Evolutionary conservation across 2,888 invertebrate genomes (phyloP).

Genomic region (Timema podura): DNA sequence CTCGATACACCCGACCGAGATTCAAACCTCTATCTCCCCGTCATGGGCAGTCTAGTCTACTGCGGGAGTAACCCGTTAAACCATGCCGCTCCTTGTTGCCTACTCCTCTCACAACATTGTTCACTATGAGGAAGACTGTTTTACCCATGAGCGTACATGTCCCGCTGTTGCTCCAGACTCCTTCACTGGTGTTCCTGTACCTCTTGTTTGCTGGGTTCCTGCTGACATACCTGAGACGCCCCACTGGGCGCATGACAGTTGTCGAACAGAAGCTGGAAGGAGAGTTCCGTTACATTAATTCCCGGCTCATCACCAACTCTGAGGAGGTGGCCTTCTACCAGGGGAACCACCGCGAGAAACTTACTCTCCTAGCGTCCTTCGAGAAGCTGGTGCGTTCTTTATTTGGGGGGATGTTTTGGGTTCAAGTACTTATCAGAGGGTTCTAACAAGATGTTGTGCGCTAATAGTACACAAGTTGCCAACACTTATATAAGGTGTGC

Average conservation of each 20-base stretch:
- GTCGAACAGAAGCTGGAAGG: conserved; percentile 97
- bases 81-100: too few relatives aligned
- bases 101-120: too few relatives aligned
- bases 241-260: conserved; percentile 86
- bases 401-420: neutral
- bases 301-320: conserved; percentile 92
- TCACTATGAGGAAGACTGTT: too few relatives aligned
- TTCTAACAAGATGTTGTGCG: neutral
- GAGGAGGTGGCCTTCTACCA: conserved; percentile 74
- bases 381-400: conserved; percentile 62
- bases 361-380: conserved; percentile 83
- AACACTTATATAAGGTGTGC: too few relatives aligned
- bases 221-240: conserved; percentile 80
- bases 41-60: too few relatives aligned
- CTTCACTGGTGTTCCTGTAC: conserved; percentile 82
- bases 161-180: conserved; percentile 61
- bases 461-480: too few relatives aligned
- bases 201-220: conserved; percentile 80
- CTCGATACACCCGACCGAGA: too few relatives aligned
- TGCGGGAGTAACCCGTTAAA: too few relatives aligned
- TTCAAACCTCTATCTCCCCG: too few relatives aligned
- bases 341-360: conserved; percentile 70
- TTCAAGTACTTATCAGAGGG: neutral
- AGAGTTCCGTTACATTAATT: conserved; percentile 95
- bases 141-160: too few relatives aligned